Conservation (phyloP, 1,140 invertebrate genomes). For the Nixonia krombeini region DNA sequence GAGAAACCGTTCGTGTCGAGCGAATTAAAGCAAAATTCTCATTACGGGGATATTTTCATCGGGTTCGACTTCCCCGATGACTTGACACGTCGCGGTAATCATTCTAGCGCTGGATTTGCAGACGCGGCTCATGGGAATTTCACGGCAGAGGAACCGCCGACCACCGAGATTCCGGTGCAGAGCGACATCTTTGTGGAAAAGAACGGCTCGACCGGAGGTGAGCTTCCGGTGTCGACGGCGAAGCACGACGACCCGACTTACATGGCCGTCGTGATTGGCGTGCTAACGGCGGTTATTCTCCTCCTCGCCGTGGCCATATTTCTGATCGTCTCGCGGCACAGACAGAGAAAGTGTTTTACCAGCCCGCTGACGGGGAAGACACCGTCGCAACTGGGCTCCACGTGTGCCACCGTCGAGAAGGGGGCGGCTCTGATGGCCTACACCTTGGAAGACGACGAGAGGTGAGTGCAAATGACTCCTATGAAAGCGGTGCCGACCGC, state of each 20-base stretch:
- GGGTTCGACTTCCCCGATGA: too few relatives aligned
- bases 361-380: slow-evolving; percentile 80
- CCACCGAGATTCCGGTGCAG: slow-evolving; percentile 63
- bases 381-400: slow-evolving; percentile 68
- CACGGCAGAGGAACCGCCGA: slow-evolving; percentile 73
- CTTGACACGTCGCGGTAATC: too few relatives aligned
- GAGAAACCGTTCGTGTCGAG: too few relatives aligned
- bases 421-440: slow-evolving; percentile 69
- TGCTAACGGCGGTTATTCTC: slow-evolving; percentile 83
- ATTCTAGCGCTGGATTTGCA: slow-evolving; percentile 52
- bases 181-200: slow-evolving; percentile 73
- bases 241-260: slow-evolving; percentile 82
- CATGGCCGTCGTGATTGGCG: slow-evolving; percentile 86
- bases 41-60: too few relatives aligned
- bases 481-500: too few relatives aligned
- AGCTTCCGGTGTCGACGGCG: slow-evolving; percentile 77
- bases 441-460: slow-evolving; percentile 69
- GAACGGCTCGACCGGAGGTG: slow-evolving; percentile 70
- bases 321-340: slow-evolving; percentile 82
- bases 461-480: slow-evolving; percentile 50
- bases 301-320: slow-evolving; percentile 82
- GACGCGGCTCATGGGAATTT: slow-evolving; percentile 83
- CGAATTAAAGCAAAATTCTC: too few relatives aligned
- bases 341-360: slow-evolving; percentile 83
- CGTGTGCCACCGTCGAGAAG: slow-evolving; percentile 72